Base-by-base conservation (phyloP, 2,113 vertebrate species). In the Tretioscincus oriximinensis region DNA sequence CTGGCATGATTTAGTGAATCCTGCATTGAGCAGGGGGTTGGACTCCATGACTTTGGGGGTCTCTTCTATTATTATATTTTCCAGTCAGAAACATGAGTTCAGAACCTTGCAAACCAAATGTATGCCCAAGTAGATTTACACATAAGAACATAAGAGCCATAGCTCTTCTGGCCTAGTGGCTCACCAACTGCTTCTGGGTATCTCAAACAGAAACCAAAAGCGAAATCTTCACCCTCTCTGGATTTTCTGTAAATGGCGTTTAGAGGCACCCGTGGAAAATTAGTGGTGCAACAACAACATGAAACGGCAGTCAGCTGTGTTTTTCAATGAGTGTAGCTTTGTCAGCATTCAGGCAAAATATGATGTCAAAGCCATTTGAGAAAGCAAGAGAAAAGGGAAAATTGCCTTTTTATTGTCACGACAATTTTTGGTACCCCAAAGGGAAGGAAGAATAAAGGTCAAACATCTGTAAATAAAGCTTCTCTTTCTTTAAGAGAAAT, bases 401-500 rank as follows among this genome's bases (percentile, higher is more conserved):
- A 9, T 67, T 70, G 31, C 28, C 31, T 8, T 51, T 35, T 61
- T 70, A 45, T 66, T 28, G 20, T 14, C 69, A 20, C 28, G 21
- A 31, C 63, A 60, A 45, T 67, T 68, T 81, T 64, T 21, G 29
- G 41, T 74, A 71, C 63, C 72, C 29, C 65, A 29, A 60, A 54
- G 73, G 54, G 47, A 67, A 9, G 47, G 61, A 58, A 9, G 29
- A 31, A 24, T 45, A 80, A 80, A 72, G 54, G 66, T 75, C 64
- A 47, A 10, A 5, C 21, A 10, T 60, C 65, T 47, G 1, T 67
- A 69, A 76, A 9, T 11, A 24, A 2, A n/a, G 14, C 79, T 20
- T 68, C 74, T 81, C 47, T 75, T 9, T 22, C 31, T 10, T 79
- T 28, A 5, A 9, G 14, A 45, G 70, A 84, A 84, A 84, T 67